phyloP scores from a whole-genome alignment of 2,113 vertebrate species.

The Chaenogobius annularis region DNA sequence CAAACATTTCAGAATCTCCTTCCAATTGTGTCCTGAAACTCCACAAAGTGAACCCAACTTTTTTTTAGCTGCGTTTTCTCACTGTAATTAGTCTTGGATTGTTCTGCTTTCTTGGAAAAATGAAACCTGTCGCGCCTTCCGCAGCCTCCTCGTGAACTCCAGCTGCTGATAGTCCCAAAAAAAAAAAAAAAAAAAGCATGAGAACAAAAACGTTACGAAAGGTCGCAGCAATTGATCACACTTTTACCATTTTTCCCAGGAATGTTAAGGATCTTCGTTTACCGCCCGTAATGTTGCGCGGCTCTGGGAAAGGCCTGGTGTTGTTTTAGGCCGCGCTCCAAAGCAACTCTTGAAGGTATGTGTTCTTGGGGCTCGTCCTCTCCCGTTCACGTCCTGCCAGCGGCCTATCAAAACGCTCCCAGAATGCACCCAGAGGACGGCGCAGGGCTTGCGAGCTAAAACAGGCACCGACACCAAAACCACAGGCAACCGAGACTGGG shows the following conservation, averaged over 20 bases:
- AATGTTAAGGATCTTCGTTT: constrained; percentile 18
- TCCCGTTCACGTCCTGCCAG: constrained; percentile 63
- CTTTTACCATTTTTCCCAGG: constrained; percentile 19
- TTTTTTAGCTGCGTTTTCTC: constrained; percentile 53
- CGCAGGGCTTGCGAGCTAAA: constrained; percentile 30
- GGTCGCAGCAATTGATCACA: not conserved
- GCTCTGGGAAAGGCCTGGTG: constrained; percentile 57
- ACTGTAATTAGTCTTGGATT: constrained; percentile 62
- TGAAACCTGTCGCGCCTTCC: constrained; percentile 33
- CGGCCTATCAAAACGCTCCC: constrained; percentile 64
- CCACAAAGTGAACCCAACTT: constrained; percentile 15
- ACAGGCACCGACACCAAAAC: constrained; percentile 33
- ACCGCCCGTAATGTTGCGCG: constrained; percentile 24
- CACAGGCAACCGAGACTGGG: constrained; percentile 5
- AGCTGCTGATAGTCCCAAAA: constrained; percentile 20
- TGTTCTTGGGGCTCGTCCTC: constrained; percentile 45
- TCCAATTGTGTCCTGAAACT: not conserved
- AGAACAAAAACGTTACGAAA: constrained; percentile 5
- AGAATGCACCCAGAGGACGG: constrained; percentile 48
- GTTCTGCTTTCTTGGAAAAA: constrained; percentile 49
- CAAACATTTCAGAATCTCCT: not conserved
- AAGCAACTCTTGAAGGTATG: constrained; percentile 75
- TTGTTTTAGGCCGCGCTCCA: constrained; percentile 72
- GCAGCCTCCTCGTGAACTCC: constrained; percentile 58
- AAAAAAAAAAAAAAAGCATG: constrained; percentile 16